Evolutionary conservation across 2,888 invertebrate genomes (phyloP).

Genomic region (Eulithis testata): DNA sequence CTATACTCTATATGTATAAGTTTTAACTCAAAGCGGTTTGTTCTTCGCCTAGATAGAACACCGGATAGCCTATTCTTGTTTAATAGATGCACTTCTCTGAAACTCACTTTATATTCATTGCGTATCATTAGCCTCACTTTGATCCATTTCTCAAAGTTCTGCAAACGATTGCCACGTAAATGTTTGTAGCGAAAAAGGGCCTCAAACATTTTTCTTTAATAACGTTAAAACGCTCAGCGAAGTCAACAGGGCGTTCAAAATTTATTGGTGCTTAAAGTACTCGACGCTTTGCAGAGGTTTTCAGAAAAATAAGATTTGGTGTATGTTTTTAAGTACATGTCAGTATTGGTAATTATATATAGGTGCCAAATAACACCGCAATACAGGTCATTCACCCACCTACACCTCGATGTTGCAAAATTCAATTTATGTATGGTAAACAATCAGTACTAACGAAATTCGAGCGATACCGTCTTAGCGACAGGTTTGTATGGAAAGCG

Average conservation of each 20-base stretch:
- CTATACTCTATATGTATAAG: too few relatives aligned
- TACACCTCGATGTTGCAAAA: too few relatives aligned
- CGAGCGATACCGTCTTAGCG: too few relatives aligned
- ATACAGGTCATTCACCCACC: too few relatives aligned
- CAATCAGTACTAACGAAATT: too few relatives aligned
- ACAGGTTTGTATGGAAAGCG: too few relatives aligned
- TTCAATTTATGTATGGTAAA: too few relatives aligned
- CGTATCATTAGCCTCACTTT: conserved; percentile 13
- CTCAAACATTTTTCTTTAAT: conserved; percentile 38
- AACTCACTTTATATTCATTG: conserved; percentile 9
- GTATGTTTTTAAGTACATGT: background rate
- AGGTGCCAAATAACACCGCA: too few relatives aligned
- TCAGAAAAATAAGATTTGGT: background rate
- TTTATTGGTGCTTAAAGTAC: conserved; percentile 51
- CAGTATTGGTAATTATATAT: too few relatives aligned
- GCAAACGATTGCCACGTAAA: conserved; percentile 15
- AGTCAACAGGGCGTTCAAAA: conserved; percentile 47
- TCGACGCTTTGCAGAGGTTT: conserved; percentile 18
- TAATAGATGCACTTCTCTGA: background rate
- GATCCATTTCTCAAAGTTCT: conserved; percentile 13
- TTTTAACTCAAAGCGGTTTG: too few relatives aligned
- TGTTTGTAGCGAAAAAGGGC: conserved; percentile 12
- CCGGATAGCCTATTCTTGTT: too few relatives aligned
- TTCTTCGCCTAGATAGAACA: too few relatives aligned
- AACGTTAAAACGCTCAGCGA: conserved; percentile 42